Percentiles rank a stretch among this genome's conserved stretches.
Evolutionary conservation across 2,888 invertebrate genomes (phyloP).

Genomic region (Pyrgus malvae): DNA sequence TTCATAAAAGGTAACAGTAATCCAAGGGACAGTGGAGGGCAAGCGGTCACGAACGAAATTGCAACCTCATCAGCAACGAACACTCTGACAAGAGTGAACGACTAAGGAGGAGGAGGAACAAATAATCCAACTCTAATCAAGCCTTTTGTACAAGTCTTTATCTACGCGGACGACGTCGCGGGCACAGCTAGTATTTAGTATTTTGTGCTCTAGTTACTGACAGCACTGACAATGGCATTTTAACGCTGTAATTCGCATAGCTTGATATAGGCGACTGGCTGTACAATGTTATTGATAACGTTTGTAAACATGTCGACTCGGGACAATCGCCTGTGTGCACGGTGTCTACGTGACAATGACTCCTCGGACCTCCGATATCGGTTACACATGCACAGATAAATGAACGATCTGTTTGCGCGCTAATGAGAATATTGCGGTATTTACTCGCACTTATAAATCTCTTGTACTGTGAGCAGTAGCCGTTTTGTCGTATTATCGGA

Average conservation of each 20-base stretch:
- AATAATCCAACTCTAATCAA: too few species aligned
- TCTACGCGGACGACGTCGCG: too few species aligned
- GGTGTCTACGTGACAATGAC: constrained; percentile 67
- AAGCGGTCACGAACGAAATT: too few species aligned
- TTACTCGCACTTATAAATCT: constrained; percentile 6
- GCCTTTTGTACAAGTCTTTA: too few species aligned
- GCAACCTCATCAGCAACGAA: too few species aligned
- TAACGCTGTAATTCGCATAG: constrained; percentile 6
- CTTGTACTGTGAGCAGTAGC: background rate
- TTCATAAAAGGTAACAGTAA: too few species aligned
- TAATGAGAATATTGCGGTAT: constrained; percentile 40
- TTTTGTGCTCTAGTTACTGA: too few species aligned
- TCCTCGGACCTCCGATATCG: constrained; percentile 47
- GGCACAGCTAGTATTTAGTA: too few species aligned
- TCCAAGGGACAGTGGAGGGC: too few species aligned
- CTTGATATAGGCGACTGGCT: background rate
- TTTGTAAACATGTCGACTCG: constrained; percentile 66
- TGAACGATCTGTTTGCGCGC: constrained; percentile 51
- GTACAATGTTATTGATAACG: constrained; percentile 68
- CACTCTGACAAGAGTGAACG: too few species aligned
- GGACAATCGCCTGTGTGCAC: constrained; percentile 55
- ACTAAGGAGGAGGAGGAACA: too few species aligned
- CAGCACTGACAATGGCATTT: background rate
- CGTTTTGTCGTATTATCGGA: too few species aligned
- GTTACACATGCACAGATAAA: constrained; percentile 57